Evolutionary conservation across 2,888 invertebrate species (phyloP).

Genomic region (Habroteleia sp.): DNA sequence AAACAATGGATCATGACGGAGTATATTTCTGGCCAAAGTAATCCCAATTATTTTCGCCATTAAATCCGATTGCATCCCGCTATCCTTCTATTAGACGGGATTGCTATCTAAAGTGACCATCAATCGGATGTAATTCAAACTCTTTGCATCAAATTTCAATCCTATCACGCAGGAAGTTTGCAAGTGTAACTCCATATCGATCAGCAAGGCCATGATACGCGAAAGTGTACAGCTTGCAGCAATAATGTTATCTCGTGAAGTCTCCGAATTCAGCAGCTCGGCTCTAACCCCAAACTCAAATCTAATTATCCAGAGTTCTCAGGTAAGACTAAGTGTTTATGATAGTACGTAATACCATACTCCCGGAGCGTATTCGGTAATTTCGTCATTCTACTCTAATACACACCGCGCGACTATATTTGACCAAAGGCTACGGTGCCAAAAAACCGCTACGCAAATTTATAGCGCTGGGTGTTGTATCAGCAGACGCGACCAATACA

Average conservation of each 20-base stretch:
- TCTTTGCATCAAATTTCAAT: slow-evolving; percentile 45
- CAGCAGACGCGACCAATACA: too few relatives aligned
- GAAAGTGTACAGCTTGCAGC: slow-evolving; percentile 61
- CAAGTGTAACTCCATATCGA: slow-evolving; percentile 48
- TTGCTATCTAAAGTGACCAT: slow-evolving; percentile 12
- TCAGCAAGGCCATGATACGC: slow-evolving; percentile 31
- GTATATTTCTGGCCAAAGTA: too few relatives aligned
- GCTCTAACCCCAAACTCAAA: slow-evolving; percentile 54
- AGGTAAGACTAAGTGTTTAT: slow-evolving; percentile 58
- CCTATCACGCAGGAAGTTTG: slow-evolving; percentile 36
- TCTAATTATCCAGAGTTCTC: slow-evolving; percentile 58
- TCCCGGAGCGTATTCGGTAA: slow-evolving; percentile 46
- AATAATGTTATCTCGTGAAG: slow-evolving; percentile 61
- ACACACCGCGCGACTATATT: slow-evolving; percentile 41
- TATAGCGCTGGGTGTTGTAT: too few relatives aligned
- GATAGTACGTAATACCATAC: slow-evolving; percentile 56
- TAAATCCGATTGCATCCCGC: too few relatives aligned
- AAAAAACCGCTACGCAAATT: too few relatives aligned
- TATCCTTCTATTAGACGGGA: neutral
- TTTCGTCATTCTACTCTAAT: slow-evolving; percentile 57
- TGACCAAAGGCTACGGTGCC: slow-evolving; percentile 37
- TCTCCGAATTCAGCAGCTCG: slow-evolving; percentile 45
- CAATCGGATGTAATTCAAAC: slow-evolving; percentile 27
- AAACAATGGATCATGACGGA: too few relatives aligned
- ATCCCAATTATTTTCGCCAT: too few relatives aligned